Evolutionary conservation across 1,140 invertebrate species (phyloP), one percentile per base, ranked within the genome.

Genomic region (Episyrphus balteatus): DNA sequence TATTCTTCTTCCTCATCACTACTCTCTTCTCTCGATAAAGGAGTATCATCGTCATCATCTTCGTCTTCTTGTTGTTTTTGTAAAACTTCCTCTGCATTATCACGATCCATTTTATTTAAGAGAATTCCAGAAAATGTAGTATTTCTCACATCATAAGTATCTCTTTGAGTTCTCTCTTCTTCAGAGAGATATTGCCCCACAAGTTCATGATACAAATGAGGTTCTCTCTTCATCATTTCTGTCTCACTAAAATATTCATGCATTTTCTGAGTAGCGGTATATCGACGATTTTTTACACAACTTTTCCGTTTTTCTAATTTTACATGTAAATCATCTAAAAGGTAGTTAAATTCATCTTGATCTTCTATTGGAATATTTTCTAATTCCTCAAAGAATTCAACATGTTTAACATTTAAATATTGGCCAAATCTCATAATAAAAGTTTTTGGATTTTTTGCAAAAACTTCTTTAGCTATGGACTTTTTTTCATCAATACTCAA

Each of bases 221-320:
- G 92, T 70, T 92, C 89, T 52, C 92, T 69, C 54, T 81, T 83
- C 78, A 90, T 90, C 91, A 96, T 96, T 75, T 92, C 86, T 48
- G 78, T 79, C 63, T 94, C 88, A 66, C 82, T 87, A 57, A 96
- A 96, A 69, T 95, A 95, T 44, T 66, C 63, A 32, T 85, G 81
- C 36, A 96, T 64, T 55, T 79, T 73, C 54, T 87, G 79, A 58
- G 95, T 70, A 10, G 90, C 91, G 61, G 83, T 77, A 66, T 81
- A 95, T 40, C 92, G 73, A 53, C 88, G 72, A 68, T 94, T 92
- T 66, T 81, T 87, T 0, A 82, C 69, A 55, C 76, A 74, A n/a
- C 79, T 75, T 50, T 71, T 69, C 45, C 70, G 70, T 36, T 60
- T 71, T 26, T 69, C 63, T 13, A 75, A 69, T 39, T 75, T 77